Evolutionary conservation across 2,113 vertebrate species (phyloP), one percentile per base, ranked within the genome.

Genomic region (Geococcyx californianus): DNA sequence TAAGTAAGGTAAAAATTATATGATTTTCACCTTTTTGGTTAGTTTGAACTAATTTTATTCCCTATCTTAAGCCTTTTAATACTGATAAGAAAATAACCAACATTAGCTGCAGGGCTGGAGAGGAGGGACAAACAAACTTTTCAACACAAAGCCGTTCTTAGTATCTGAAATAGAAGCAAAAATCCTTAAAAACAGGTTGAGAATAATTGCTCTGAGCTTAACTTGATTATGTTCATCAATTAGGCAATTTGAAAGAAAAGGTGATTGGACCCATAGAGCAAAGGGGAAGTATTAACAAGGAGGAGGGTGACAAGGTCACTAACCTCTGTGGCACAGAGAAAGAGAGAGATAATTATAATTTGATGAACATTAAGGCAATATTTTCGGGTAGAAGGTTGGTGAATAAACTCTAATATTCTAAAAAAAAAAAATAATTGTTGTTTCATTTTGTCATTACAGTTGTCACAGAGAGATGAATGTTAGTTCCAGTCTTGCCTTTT

Each of bases 161-260:
- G 5, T 55, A 29, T 73, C 59, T 85, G 42, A 90, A 94, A 93
- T 25, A 49, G 31, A 85, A 90, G 40, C 7, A 64, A 87, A 89
- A 78, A 3, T 63, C 16, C 45, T 85, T 85, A 93, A 87, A 62
- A 79, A 73, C 47, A 85, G 67, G 70, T 80, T 80, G 85, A 90
- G 79, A 90, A 90, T 54, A 90, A 85, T 90, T 92, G 55, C 63
- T 93, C 63, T 84, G 63, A 94, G 55, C 59, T 94, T 77, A 93
- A 95, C 92, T 93, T 97, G 90, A 94, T 96, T 93, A 92, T 88
- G 68, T 94, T 94, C 79, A 86, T 94, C 90, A 94, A 49, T 93
- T 93, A 95, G 86, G 90, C 88, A 95, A 94, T 94, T 94, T 93
- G 90, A 96, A 94, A 94, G 85, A 63, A 88, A 92, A 97, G 95